Base-by-base conservation (phyloP, 2,888 invertebrate species). In the Drosophila lutescens region DNA sequence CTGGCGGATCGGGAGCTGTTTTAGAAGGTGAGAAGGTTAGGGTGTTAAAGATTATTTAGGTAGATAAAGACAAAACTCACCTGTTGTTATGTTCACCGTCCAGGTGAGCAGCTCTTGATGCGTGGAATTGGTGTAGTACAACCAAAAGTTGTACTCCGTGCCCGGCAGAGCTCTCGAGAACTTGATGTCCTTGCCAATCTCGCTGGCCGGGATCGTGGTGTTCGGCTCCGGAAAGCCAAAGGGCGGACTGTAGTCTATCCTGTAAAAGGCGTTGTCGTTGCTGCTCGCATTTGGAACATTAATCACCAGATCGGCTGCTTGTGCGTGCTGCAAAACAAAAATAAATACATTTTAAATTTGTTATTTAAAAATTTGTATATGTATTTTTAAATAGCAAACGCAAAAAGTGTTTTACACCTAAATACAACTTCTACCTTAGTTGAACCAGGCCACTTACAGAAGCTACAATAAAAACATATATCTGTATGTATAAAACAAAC, bases 1-100 rank as follows among this genome's bases (percentile, higher is more conserved):
- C 95, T 2, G 98, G 98, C 71, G 98, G 97, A 93, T 98, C 97
- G 70, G 98, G 98, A 58, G 97, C 97, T 97, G 20, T 20, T 17
- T 26, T 7, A 30, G 10, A n/a, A n/a, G n/a, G n/a, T n/a, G n/a
- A n/a, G n/a, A n/a, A n/a, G n/a, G n/a, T n/a, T n/a, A n/a, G n/a
- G n/a, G n/a, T n/a, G n/a, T n/a, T n/a, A n/a, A n/a, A n/a, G n/a
- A 20, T 3, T 32, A 32, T 34, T 4, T 26, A 26, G 26, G 26
- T 26, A 2, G 26, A 20, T 4, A 17, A 40, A 2, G 26, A 20
- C 0, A 17, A 40, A 6, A 1, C 79, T 73, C 91, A 97, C 97
- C 97, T 89, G 98, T 98, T 41, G 96, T 97, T 88, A 98, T 97
- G 77, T 97, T 96, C 68, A 97, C 97, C 69, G 97, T 97, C 97